Conservation (phyloP, 2,888 invertebrate species). For the Rutpela maculata region DNA sequence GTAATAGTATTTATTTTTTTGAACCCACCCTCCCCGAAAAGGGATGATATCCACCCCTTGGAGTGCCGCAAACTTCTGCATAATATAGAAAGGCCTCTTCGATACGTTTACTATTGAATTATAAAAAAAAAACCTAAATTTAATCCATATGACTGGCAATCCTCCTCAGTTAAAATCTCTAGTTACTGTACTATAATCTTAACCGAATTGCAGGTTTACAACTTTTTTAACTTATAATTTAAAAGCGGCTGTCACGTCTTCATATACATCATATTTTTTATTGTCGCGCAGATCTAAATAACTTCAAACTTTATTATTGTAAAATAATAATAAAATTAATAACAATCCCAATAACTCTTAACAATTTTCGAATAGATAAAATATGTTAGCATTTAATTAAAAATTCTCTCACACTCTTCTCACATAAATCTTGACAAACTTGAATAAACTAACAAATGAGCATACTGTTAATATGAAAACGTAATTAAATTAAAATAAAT, state of each 20-base stretch:
- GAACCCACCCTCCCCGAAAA: too few species aligned
- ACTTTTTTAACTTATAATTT: not conserved
- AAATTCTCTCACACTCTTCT: slow-evolving; percentile 15
- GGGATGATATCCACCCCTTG: too few species aligned
- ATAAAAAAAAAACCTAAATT: too few species aligned
- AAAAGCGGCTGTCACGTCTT: not conserved
- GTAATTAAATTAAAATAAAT: slow-evolving; percentile 39
- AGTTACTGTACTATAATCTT: too few species aligned
- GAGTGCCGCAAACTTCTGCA: too few species aligned
- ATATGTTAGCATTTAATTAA: slow-evolving; percentile 19
- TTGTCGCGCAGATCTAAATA: not conserved
- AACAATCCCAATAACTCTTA: slow-evolving; percentile 18
- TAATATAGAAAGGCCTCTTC: too few species aligned
- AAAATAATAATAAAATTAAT: not conserved
- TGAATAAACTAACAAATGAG: slow-evolving; percentile 35
- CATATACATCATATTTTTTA: not conserved
- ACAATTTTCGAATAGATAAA: slow-evolving; percentile 1
- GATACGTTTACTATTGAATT: too few species aligned
- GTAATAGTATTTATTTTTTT: too few species aligned
- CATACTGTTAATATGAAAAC: slow-evolving; percentile 24
- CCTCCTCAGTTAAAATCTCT: too few species aligned
- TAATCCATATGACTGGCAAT: too few species aligned
- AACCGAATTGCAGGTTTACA: too few species aligned
- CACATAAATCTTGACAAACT: slow-evolving; percentile 32
- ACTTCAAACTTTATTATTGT: not conserved